Evolutionary conservation across 2,113 vertebrate genomes (phyloP), one percentile per base, ranked within the genome.

Genomic region (Bucco capensis): DNA sequence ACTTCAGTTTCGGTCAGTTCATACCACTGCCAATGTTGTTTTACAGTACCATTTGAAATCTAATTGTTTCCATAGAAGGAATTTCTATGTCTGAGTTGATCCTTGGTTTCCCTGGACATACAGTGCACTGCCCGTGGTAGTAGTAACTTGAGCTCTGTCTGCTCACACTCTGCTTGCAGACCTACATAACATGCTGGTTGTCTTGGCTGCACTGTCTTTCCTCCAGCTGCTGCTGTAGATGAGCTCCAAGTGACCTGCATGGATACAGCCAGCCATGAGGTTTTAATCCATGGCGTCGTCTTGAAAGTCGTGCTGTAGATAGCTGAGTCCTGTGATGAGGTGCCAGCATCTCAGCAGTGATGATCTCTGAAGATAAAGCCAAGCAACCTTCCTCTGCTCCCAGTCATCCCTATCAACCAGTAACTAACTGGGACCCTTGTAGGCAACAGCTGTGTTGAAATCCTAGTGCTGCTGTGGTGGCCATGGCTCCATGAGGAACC

Each of bases 401-500:
- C 18, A 51, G 30, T 40, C 60, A 54, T 17, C 5, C 4, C 42
- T 46, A 11, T 23, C n/a, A 53, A 42, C 31, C 31, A 30, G 35
- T 9, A 57, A 19, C 28, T 4, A 3, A 9, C 62, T 8, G 38
- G 14, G 18, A 49, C 31, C 46, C 47, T 66, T 42, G 42, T 0
- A 35, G 38, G 76, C n/a, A 21, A 31, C 25, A 80, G 10, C 33
- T 0, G 0, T 21, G 57, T 2, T 47, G 57, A 61, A 82, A 51
- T 44, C 17, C 2, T 1, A n/a, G 35, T 0, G 0, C 38, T 3
- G 0, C 56, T 50, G 46, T 23, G 72, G 15, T 10, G 65, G 38
- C 58, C 2, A 1, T 73, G 37, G 19, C 60, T 80, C 37, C 18
- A 1, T 27, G 70, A 30, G 7, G 57, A 35, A 56, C 27, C 24